These are phyloP conservation scores for Dicranocentrus wangi DNA, from an alignment of 2,888 invertebrate genomes.

Conservation along the genomic window DNA sequence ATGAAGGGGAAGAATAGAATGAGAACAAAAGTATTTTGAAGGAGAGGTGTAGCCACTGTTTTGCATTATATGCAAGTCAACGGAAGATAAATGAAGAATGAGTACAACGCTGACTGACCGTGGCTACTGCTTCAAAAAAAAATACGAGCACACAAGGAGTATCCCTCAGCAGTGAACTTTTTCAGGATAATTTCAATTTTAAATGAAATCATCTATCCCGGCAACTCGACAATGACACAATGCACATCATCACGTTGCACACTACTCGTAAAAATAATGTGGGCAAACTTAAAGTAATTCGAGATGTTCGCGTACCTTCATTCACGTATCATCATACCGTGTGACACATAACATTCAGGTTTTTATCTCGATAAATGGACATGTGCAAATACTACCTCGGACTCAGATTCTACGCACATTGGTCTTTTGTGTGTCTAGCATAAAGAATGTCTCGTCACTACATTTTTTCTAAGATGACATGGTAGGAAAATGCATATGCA, in stretches of 20 bases:
- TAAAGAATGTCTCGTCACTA: background rate
- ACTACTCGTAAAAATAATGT: no score
- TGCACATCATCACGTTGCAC: no score
- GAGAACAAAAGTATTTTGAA: background rate
- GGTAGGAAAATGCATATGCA: background rate
- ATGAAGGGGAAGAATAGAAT: background rate
- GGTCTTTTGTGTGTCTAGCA: background rate
- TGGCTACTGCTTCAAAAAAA: background rate
- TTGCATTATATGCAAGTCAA: background rate
- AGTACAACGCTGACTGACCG: constrained; percentile 7
- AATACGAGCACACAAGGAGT: background rate
- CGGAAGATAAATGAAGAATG: background rate
- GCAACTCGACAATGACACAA: no score
- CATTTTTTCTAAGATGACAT: background rate
- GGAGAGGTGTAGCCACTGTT: background rate
- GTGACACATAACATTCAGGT: constrained; percentile 22
- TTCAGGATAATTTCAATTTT: no score
- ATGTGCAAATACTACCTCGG: no score
- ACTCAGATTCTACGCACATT: background rate
- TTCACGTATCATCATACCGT: background rate
- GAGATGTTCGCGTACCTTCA: background rate
- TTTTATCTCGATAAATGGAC: constrained; percentile 1
- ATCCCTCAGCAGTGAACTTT: constrained; percentile 11
- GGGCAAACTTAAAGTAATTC: background rate
- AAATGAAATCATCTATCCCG: no score